A percentile compares a stretch with the other conserved stretches of the same genome.
Conservation (phyloP, 2,888 invertebrate genomes). For the Scrobipalpa costella region DNA sequence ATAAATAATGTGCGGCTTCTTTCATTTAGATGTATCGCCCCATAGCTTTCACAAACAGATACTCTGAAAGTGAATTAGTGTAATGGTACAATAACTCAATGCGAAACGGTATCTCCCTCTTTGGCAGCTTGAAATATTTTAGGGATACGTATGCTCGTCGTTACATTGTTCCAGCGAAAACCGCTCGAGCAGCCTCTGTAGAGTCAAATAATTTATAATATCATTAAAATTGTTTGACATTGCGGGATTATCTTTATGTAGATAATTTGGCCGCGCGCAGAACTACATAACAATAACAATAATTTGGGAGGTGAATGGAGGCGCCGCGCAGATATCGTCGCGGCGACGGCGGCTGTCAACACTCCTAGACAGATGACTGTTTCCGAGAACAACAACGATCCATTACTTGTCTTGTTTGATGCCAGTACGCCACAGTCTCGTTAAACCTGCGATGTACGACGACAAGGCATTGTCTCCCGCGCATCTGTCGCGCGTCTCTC, state of each 20-base stretch:
- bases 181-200: no score
- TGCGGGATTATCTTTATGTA: background rate
- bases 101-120: background rate
- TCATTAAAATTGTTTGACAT: constrained; percentile 7
- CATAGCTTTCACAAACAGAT: background rate
- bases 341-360: constrained; percentile 2
- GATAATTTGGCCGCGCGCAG: background rate
- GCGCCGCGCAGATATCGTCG: background rate
- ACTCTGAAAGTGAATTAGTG: background rate
- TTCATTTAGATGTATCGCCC: background rate
- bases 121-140: no score
- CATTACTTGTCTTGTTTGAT: background rate
- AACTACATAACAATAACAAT: constrained; percentile 12
- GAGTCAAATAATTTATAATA: no score
- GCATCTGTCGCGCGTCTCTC: background rate
- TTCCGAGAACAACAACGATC: background rate
- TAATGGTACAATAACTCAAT: background rate
- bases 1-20: background rate
- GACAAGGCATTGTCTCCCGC: background rate
- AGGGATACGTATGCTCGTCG: no score
- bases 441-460: background rate
- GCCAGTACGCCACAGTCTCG: background rate
- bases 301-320: constrained; percentile 15
- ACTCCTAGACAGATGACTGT: background rate
- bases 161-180: no score